A percentile compares a stretch with the other conserved stretches of the same genome.
phyloP scores from a whole-genome alignment of 2,113 vertebrate species.

The Steatornis caripensis region DNA sequence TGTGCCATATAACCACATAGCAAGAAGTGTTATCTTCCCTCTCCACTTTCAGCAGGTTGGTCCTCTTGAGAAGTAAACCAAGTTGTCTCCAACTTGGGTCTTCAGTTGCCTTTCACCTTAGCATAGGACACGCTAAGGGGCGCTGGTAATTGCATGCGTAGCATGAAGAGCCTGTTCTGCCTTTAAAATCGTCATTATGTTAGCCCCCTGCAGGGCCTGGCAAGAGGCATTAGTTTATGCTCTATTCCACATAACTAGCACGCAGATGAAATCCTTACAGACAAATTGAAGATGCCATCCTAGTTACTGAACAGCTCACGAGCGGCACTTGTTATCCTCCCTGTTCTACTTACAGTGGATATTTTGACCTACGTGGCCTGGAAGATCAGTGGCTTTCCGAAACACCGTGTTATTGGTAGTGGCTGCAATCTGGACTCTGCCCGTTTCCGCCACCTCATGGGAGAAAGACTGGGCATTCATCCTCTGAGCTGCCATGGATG shows the following conservation, averaged over 20 bases:
- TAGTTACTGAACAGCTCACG: not conserved
- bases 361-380: constrained; percentile 97
- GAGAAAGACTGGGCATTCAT: constrained; percentile 87
- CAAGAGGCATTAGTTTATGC: not conserved
- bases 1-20: not conserved
- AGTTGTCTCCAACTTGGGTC: not conserved
- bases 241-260: not conserved
- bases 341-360: constrained; percentile 80
- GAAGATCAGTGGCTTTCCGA: constrained; percentile 97
- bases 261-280: not conserved
- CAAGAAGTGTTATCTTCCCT: not conserved
- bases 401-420: constrained; percentile 91
- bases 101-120: not conserved
- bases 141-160: not conserved
- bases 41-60: not conserved
- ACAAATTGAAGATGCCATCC: not conserved
- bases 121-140: not conserved
- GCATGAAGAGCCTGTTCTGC: not conserved
- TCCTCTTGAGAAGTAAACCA: not conserved
- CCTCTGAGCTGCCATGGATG: constrained; percentile 93
- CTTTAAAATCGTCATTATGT: not conserved
- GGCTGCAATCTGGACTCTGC: constrained; percentile 97
- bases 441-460: constrained; percentile 95
- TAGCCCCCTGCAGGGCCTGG: not conserved
- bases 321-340: not conserved